Evolutionary conservation across 2,888 invertebrate species (phyloP).

Genomic region (Gymnosoma rotundatum): DNA sequence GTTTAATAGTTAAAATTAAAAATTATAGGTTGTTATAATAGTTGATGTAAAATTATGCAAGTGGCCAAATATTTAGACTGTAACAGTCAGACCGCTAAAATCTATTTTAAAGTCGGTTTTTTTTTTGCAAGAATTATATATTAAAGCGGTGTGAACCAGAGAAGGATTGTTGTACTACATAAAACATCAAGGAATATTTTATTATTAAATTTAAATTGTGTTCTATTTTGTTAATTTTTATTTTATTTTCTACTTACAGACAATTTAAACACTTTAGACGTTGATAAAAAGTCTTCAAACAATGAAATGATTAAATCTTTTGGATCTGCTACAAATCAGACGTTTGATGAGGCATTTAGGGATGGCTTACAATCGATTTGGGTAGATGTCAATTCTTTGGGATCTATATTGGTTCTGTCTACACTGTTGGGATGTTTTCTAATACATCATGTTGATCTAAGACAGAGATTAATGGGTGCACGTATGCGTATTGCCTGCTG

Average conservation of each 20-base stretch:
- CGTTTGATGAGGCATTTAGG: conserved; percentile 46
- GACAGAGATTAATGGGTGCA: conserved; percentile 84
- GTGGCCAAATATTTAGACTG: too few relatives aligned
- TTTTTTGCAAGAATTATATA: too few relatives aligned
- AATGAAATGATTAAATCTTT: conserved; percentile 20
- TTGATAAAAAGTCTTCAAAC: conserved; percentile 42
- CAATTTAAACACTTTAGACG: conserved; percentile 60
- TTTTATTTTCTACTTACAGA: conserved; percentile 29
- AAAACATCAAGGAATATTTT: too few relatives aligned
- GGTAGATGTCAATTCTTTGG: conserved; percentile 80
- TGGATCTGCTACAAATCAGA: conserved; percentile 28
- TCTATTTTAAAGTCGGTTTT: too few relatives aligned
- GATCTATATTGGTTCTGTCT: conserved; percentile 77
- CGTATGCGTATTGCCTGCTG: conserved; percentile 87
- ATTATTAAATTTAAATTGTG: too few relatives aligned
- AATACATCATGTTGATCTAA: conserved; percentile 81
- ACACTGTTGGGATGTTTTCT: conserved; percentile 79
- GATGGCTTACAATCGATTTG: conserved; percentile 74
- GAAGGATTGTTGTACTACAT: too few relatives aligned
- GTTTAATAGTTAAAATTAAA: too few relatives aligned
- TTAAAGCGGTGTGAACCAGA: too few relatives aligned
- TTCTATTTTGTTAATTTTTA: neutral
- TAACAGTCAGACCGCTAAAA: too few relatives aligned
- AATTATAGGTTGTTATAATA: too few relatives aligned
- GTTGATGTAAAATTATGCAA: too few relatives aligned